Conservation (phyloP, 2,797 vertebrate genomes). For the Gadopsis bispinosus region DNA sequence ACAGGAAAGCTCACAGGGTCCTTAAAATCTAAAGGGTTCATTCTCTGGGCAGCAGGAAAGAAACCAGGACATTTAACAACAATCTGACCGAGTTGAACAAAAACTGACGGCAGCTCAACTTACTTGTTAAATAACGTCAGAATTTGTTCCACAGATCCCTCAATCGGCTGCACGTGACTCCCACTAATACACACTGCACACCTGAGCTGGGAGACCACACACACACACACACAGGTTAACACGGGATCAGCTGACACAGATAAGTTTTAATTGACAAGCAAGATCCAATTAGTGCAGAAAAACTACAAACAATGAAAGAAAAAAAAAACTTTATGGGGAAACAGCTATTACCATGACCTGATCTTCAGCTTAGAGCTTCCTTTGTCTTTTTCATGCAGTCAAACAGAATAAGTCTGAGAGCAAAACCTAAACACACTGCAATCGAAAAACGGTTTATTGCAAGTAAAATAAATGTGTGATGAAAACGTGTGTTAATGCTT, state of each 20-base stretch:
- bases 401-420: too few relatives aligned
- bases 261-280: neutral
- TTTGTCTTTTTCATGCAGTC: too few relatives aligned
- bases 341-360: too few relatives aligned
- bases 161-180: conserved; percentile 74
- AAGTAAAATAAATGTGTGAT: too few relatives aligned
- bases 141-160: conserved; percentile 60
- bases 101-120: conserved; percentile 22
- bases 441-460: too few relatives aligned
- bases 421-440: too few relatives aligned
- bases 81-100: neutral
- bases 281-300: neutral
- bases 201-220: conserved; percentile 67
- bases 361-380: too few relatives aligned
- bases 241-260: too few relatives aligned
- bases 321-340: too few relatives aligned
- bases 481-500: too few relatives aligned
- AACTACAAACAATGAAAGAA: neutral
- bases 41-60: neutral
- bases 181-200: conserved; percentile 80
- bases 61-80: neutral
- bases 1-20: neutral
- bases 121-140: conserved; percentile 52
- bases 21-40: neutral
- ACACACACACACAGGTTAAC: neutral